Conservation (phyloP, 2,113 vertebrate species). For the Dasyprocta punctata region DNA sequence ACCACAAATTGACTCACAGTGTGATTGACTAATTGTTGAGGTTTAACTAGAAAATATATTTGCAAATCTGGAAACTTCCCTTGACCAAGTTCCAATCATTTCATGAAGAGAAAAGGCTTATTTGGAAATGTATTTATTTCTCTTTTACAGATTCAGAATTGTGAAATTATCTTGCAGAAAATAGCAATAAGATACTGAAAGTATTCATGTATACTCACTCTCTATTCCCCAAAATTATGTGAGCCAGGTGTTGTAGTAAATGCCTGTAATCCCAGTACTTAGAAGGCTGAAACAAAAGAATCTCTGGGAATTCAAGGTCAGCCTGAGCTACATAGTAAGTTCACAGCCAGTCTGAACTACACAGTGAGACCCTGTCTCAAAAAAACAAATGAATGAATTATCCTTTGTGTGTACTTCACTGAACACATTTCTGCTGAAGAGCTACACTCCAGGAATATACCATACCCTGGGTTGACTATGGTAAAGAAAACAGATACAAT, state of each 20-base stretch:
- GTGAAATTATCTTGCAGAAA: slow-evolving; percentile 14
- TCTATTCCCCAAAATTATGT: background rate
- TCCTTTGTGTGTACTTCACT: background rate
- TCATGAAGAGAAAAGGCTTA: slow-evolving; percentile 12
- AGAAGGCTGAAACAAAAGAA: background rate
- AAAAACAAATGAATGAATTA: slow-evolving; percentile 4
- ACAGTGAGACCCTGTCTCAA: background rate
- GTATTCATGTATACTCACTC: background rate
- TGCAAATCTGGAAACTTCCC: background rate
- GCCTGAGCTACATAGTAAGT: background rate
- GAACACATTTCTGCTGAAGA: slow-evolving; percentile 37
- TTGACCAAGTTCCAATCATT: background rate
- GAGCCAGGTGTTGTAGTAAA: background rate
- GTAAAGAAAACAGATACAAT: background rate
- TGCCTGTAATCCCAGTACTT: background rate
- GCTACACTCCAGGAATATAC: background rate
- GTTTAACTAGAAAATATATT: slow-evolving; percentile 30
- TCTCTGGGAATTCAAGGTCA: background rate
- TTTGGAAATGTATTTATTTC: background rate
- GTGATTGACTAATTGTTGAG: slow-evolving; percentile 38
- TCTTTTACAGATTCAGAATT: background rate
- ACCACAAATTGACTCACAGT: background rate
- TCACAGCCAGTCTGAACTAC: background rate
- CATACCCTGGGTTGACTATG: background rate
- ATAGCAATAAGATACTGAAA: background rate